These are phyloP conservation scores for Drosophila macrothrix DNA, from an alignment of 2,888 invertebrate species.

Conservation along the genomic window DNA sequence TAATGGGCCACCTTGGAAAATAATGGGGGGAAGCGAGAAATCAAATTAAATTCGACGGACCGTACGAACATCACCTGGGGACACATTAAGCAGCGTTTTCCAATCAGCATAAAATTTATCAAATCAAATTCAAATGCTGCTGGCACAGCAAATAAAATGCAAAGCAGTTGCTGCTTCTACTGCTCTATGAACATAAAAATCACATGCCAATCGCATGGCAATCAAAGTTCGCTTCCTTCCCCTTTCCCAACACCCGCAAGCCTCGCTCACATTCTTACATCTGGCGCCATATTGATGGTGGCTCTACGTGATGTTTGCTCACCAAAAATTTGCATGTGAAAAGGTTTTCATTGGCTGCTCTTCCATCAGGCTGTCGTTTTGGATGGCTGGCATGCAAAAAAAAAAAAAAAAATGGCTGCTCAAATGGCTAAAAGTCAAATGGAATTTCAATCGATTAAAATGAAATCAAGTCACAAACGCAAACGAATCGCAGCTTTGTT, in stretches of 20 bases:
- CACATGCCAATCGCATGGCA: constrained; percentile 69
- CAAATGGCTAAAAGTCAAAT: constrained; percentile 48
- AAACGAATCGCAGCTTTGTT: constrained; percentile 77
- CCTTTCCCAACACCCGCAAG: background rate
- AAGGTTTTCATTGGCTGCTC: constrained; percentile 56
- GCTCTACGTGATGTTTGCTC: constrained; percentile 68
- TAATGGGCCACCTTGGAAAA: constrained; percentile 79
- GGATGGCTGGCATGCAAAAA: constrained; percentile 17
- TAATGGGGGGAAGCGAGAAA: constrained; percentile 50
- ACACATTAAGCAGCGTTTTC: constrained; percentile 76
- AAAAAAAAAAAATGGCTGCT: constrained; percentile 26
- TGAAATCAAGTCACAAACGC: constrained; percentile 68
- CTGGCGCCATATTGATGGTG: constrained; percentile 64
- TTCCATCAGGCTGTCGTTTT: constrained; percentile 51
- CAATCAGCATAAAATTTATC: constrained; percentile 81
- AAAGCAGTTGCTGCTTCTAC: constrained; percentile 40
- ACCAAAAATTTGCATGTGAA: constrained; percentile 73
- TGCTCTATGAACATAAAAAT: constrained; percentile 59
- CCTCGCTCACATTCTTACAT: background rate
- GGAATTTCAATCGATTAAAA: constrained; percentile 73
- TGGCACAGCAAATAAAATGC: constrained; percentile 63
- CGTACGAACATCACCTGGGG: constrained; percentile 59
- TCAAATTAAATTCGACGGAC: constrained; percentile 49
- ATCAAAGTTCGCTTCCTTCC: constrained; percentile 48
- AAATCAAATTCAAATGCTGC: constrained; percentile 75